Conservation (phyloP, 2,888 invertebrate genomes). For the Agrilus biguttatus region DNA sequence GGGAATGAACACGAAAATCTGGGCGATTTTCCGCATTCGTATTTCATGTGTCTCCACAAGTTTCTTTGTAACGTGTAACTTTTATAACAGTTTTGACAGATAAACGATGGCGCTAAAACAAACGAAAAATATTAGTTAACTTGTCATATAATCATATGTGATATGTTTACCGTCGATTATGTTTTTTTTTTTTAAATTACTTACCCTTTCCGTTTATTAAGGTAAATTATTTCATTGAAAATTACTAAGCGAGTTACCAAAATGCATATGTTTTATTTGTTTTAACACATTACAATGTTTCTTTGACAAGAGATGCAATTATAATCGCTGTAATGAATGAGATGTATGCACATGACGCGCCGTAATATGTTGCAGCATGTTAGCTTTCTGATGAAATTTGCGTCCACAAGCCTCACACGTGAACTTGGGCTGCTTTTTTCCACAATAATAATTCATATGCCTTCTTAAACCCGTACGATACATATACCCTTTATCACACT, state of each 20-base stretch:
- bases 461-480: slow-evolving; percentile 9
- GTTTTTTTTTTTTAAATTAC: too few species aligned
- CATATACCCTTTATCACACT: slow-evolving; percentile 8
- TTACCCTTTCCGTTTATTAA: too few species aligned
- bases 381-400: slow-evolving; percentile 6
- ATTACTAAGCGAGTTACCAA: too few species aligned
- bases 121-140: background rate
- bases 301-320: too few species aligned
- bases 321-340: background rate
- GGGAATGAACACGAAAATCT: slow-evolving; percentile 3
- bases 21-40: slow-evolving; percentile 3
- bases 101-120: background rate
- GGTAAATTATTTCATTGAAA: too few species aligned
- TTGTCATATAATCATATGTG: too few species aligned
- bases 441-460: slow-evolving; percentile 12
- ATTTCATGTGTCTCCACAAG: slow-evolving; percentile 2
- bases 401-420: slow-evolving; percentile 8
- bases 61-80: slow-evolving; percentile 2
- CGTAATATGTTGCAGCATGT: slow-evolving; percentile 4
- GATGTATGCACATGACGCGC: slow-evolving; percentile 3
- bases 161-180: too few species aligned
- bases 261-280: too few species aligned
- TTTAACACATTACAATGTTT: too few species aligned
- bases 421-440: slow-evolving; percentile 10
- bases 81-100: slow-evolving; percentile 3